Evolutionary conservation across 2,797 vertebrate genomes (phyloP), one percentile per base, ranked within the genome.

Genomic region (Sylvia borin): DNA sequence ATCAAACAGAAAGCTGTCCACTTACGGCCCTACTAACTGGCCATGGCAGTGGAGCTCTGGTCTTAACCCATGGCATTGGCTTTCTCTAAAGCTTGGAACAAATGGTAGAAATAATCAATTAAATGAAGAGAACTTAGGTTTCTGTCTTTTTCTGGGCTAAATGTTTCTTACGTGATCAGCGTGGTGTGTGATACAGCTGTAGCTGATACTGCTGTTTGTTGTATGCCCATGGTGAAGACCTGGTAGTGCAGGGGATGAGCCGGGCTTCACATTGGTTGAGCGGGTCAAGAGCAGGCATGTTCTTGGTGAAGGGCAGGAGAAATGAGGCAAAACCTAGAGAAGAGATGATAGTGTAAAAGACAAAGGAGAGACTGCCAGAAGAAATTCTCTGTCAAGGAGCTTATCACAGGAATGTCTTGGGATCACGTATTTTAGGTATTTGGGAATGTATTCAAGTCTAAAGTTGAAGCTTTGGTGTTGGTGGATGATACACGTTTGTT

Each of bases 171-270:
- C 65, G 13, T 34, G 65, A 10, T 73, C 29, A 5, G 1, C 3
- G 11, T 38, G 29, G 8, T n/a, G 9, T 14, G 8, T 57, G 26
- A 7, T 11, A 11, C 25, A 45, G 40, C 68, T 94, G 38, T 22
- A 21, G 45, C 27, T 54, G 45, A 32, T 58, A 0, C 7, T 62
- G 29, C 31, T 73, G 2, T 5, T 26, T 45, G 9, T 74, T 71
- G 3, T 65, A 0, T 57, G 48, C 15, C 29, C 4, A 0, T 26
- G 34, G 32, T 61, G 62, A 47, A n/a, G 40, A 38, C 1, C 3
- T 21, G 54, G 15, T 13, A 14, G 40, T 77, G 21, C 18, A 34
- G 48, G 16, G 45, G 0, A 1, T 11, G 19, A 38, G 7, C 2
- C 61, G 10, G 38, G 27, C 22, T 81, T 70, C 18, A 7, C 2